These are phyloP conservation scores for Cataglyphis altisquamis DNA, from an alignment of 2,888 invertebrate species.

Conservation along the genomic window DNA sequence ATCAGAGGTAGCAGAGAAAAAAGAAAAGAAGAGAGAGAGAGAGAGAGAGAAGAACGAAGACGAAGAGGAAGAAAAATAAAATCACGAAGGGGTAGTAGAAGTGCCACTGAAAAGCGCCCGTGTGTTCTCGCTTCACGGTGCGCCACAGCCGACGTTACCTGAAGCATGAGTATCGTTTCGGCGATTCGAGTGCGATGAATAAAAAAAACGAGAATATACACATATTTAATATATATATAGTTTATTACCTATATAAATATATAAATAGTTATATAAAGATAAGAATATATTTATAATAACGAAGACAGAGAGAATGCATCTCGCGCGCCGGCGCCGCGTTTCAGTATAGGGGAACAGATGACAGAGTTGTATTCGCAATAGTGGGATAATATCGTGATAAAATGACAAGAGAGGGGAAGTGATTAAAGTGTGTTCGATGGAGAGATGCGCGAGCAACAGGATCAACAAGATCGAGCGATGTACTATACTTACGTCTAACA, in stretches of 20 bases:
- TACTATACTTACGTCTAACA: constrained; percentile 60
- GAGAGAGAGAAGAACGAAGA: neutral
- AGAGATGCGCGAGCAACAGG: constrained; percentile 68
- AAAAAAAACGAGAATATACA: constrained; percentile 72
- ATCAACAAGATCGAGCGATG: constrained; percentile 65
- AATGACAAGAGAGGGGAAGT: neutral
- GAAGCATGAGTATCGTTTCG: constrained; percentile 80
- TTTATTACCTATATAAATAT: constrained; percentile 85
- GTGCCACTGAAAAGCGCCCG: constrained; percentile 82
- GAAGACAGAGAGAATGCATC: constrained; percentile 57
- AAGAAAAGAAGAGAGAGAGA: neutral
- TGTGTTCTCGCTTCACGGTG: constrained; percentile 79
- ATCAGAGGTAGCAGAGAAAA: neutral
- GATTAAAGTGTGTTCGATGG: constrained; percentile 23
- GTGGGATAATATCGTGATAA: constrained; percentile 12
- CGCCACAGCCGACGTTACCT: constrained; percentile 80
- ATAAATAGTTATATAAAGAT: constrained; percentile 77
- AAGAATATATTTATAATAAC: constrained; percentile 69
- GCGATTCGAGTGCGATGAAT: constrained; percentile 82
- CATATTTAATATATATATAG: constrained; percentile 81
- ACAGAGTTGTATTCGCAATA: constrained; percentile 41
- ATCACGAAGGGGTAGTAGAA: constrained; percentile 65
- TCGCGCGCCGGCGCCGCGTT: constrained; percentile 54
- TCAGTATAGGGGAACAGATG: constrained; percentile 48
- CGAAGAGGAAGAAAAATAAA: constrained; percentile 34